Percentiles rank a stretch among this genome's conserved stretches.
Conservation (phyloP, 2,888 invertebrate species). For the Rhogogaster chlorosoma region DNA sequence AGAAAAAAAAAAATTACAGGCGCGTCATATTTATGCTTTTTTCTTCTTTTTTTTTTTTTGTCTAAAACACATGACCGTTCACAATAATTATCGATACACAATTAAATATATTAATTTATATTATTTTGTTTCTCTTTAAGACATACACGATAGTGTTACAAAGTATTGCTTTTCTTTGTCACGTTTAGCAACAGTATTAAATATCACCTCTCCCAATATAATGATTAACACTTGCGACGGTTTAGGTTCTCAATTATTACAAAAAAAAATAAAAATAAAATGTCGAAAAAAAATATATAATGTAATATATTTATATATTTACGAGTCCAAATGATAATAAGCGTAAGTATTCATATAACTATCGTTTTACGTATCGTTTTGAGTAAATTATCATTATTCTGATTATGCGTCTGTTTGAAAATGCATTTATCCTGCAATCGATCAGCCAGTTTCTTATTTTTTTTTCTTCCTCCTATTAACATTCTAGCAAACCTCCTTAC, state of each 20-base stretch:
- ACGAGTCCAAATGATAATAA: slow-evolving; percentile 38
- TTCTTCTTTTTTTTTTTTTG: slow-evolving; percentile 43
- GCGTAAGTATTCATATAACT: slow-evolving; percentile 40
- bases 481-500: slow-evolving; percentile 41
- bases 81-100: slow-evolving; percentile 49
- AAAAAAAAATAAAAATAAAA: background rate
- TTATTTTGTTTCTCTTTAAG: slow-evolving; percentile 56
- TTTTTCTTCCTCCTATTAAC: background rate
- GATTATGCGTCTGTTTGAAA: slow-evolving; percentile 34
- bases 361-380: slow-evolving; percentile 46
- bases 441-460: slow-evolving; percentile 12
- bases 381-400: slow-evolving; percentile 24
- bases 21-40: slow-evolving; percentile 22
- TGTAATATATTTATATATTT: background rate
- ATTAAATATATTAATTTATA: slow-evolving; percentile 43
- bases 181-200: slow-evolving; percentile 63
- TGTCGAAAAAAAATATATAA: background rate
- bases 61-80: slow-evolving; percentile 48
- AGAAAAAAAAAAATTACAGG: slow-evolving; percentile 19
- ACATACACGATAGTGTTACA: slow-evolving; percentile 80
- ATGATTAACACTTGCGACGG: slow-evolving; percentile 42
- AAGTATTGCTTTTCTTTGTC: slow-evolving; percentile 88
- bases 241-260: slow-evolving; percentile 30
- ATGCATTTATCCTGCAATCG: slow-evolving; percentile 36
- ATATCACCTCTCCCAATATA: slow-evolving; percentile 49